Evolutionary conservation across 2,888 invertebrate genomes (phyloP).

Genomic region (Acleris laterana): DNA sequence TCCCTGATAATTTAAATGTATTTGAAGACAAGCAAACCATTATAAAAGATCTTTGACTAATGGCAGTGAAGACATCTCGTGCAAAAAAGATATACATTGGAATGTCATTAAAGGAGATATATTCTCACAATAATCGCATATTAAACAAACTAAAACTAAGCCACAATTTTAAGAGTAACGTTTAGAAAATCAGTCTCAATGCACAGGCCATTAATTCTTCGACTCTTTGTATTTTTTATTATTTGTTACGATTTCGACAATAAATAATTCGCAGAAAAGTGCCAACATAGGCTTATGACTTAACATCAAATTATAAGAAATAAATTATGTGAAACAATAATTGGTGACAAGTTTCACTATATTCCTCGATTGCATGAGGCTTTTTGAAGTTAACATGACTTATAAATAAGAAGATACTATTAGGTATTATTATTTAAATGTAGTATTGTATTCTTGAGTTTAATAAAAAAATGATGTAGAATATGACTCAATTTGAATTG

Average conservation of each 20-base stretch:
- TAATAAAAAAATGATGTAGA: too few relatives aligned
- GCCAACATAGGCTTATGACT: neutral
- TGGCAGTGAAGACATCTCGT: constrained; percentile 33
- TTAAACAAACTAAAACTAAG: constrained; percentile 57
- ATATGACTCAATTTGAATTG: too few relatives aligned
- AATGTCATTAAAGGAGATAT: constrained; percentile 25
- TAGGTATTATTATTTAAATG: too few relatives aligned
- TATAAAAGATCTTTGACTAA: constrained; percentile 4
- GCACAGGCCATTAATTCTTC: constrained; percentile 79
- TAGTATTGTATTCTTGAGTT: too few relatives aligned
- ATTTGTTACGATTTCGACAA: constrained; percentile 6
- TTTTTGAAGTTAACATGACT: too few relatives aligned
- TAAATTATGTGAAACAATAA: too few relatives aligned
- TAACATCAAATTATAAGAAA: too few relatives aligned
- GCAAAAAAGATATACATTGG: constrained; percentile 28
- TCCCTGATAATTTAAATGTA: constrained; percentile 23
- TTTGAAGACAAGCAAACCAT: constrained; percentile 25
- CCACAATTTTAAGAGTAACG: constrained; percentile 66
- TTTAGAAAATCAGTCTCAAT: constrained; percentile 83
- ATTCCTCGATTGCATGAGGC: too few relatives aligned
- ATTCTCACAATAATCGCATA: constrained; percentile 48
- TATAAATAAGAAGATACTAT: too few relatives aligned
- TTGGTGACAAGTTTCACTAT: too few relatives aligned
- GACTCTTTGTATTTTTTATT: constrained; percentile 45
- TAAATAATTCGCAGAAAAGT: neutral